Conservation (phyloP, 2,113 vertebrate species). For the Corythaixoides concolor region DNA sequence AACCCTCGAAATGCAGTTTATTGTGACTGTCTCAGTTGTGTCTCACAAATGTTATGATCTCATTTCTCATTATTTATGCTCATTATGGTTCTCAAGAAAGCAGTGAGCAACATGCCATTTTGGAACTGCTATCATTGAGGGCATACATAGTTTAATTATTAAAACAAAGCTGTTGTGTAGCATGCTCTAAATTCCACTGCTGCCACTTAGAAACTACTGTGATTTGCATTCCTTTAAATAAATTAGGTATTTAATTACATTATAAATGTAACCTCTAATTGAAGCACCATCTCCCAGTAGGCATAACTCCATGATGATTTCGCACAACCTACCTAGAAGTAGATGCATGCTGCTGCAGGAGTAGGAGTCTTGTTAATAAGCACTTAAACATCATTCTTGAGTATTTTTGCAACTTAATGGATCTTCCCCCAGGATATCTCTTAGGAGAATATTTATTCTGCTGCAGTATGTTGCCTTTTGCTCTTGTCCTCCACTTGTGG, state of each 20-base stretch:
- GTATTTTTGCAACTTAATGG: conserved; percentile 15
- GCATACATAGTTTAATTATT: not conserved
- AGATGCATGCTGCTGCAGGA: conserved; percentile 2
- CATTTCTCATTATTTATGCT: not conserved
- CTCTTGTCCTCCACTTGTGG: not conserved
- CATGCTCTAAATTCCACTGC: not conserved
- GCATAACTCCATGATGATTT: not conserved
- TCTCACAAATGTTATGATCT: not conserved
- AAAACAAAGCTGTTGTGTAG: not conserved
- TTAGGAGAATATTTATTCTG: conserved; percentile 4
- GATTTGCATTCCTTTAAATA: conserved; percentile 54
- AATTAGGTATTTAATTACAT: conserved; percentile 60
- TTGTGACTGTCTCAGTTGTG: not conserved
- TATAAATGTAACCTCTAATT: conserved; percentile 62
- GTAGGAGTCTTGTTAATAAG: conserved; percentile 4
- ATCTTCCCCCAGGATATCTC: not conserved
- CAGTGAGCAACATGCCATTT: not conserved
- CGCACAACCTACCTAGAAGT: not conserved
- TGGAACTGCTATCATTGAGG: not conserved
- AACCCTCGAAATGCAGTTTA: not conserved
- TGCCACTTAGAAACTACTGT: conserved; percentile 1
- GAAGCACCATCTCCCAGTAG: conserved; percentile 35
- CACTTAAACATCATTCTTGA: conserved; percentile 5
- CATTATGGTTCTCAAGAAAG: not conserved
- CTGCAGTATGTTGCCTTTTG: not conserved